Percentiles rank a stretch among this genome's conserved stretches.
Conservation (phyloP, 2,888 invertebrate species). For the Machimus atricapillus region DNA sequence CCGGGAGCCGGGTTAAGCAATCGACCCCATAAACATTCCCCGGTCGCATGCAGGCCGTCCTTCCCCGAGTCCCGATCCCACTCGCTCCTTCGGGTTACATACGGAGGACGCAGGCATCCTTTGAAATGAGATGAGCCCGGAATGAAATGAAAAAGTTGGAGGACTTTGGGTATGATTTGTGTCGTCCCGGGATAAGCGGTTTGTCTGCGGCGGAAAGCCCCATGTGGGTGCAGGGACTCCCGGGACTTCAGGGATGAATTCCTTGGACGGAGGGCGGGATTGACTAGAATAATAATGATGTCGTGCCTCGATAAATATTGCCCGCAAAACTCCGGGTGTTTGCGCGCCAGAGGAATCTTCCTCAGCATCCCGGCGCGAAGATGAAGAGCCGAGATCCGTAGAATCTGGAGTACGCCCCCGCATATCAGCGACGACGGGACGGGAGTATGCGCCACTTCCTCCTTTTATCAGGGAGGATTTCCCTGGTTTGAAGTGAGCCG, state of each 20-base stretch:
- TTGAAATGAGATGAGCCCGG: background rate
- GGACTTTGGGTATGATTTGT: background rate
- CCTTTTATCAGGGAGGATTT: constrained; percentile 4
- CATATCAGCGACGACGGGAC: background rate
- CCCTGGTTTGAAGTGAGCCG: background rate
- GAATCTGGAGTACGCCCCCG: background rate
- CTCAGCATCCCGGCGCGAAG: background rate
- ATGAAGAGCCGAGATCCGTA: background rate
- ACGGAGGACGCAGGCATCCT: background rate
- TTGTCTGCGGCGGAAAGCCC: background rate
- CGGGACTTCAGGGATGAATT: background rate
- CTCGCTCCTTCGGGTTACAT: background rate
- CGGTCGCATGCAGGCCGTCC: background rate
- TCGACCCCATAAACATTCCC: background rate
- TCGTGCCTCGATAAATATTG: constrained; percentile 8
- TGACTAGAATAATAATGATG: constrained; percentile 22
- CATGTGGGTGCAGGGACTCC: background rate
- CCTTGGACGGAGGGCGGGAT: background rate
- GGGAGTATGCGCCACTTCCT: background rate
- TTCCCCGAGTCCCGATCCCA: background rate
- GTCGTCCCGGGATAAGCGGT: background rate
- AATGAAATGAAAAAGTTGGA: constrained; percentile 17
- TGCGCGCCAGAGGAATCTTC: background rate
- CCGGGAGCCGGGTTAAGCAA: background rate
- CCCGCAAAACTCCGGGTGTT: background rate